Conservation (phyloP, 2,113 vertebrate genomes). For the Progne subis region DNA sequence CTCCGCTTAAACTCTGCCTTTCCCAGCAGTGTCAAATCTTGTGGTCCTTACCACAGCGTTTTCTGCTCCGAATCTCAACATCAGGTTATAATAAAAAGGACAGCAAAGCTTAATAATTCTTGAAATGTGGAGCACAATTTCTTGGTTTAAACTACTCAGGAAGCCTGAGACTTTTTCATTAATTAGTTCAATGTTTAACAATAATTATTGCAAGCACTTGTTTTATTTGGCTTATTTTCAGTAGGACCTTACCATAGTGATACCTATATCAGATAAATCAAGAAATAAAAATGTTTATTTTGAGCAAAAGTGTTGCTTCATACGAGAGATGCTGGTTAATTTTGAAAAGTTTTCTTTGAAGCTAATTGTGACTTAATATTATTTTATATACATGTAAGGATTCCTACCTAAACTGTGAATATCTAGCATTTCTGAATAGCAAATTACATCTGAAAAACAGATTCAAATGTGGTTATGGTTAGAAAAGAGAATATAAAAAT, state of each 20-base stretch:
- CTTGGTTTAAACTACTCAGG: not conserved
- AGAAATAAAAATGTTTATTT: not conserved
- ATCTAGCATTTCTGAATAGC: slow-evolving; percentile 20
- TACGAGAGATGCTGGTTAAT: not conserved
- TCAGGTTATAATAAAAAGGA: not conserved
- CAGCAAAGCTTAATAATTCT: not conserved
- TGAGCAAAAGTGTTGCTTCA: not conserved
- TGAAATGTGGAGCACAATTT: not conserved
- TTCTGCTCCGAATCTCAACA: not conserved
- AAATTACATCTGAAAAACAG: slow-evolving; percentile 49
- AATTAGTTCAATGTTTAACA: not conserved
- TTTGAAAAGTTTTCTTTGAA: not conserved
- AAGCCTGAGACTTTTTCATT: not conserved
- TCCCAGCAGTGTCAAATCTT: not conserved
- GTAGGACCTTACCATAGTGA: not conserved
- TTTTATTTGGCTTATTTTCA: not conserved
- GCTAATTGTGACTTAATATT: not conserved
- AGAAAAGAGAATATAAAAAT: slow-evolving; percentile 40
- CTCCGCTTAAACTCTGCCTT: not conserved
- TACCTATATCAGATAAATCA: not conserved
- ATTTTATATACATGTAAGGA: not conserved
- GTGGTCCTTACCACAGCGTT: not conserved
- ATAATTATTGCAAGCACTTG: not conserved
- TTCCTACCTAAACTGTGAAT: not conserved
- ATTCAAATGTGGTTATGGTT: slow-evolving; percentile 9